Evolutionary conservation across 2,113 vertebrate genomes (phyloP).

Genomic region (Rhadina sibilatrix): DNA sequence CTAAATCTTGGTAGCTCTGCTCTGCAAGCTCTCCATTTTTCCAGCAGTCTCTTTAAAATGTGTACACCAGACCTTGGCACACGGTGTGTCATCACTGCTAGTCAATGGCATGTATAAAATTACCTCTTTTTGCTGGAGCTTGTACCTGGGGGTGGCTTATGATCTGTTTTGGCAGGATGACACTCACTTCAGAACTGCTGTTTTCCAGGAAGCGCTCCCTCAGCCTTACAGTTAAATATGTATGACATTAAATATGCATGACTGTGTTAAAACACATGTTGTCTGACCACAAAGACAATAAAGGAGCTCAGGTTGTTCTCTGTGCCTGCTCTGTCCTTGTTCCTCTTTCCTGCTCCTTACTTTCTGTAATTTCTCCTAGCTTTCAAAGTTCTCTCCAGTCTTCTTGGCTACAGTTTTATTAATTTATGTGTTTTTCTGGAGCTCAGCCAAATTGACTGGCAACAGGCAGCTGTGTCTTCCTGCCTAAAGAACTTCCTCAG

Average conservation of each 20-base stretch:
- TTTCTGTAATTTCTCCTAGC: neutral
- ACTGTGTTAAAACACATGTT: neutral
- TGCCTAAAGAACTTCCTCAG: neutral
- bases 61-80: neutral
- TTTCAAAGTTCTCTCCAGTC: neutral
- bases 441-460: neutral
- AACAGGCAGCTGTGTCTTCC: neutral
- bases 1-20: neutral
- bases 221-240: neutral
- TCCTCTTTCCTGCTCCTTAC: neutral
- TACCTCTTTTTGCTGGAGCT: neutral
- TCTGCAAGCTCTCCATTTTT: neutral
- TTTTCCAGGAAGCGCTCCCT: neutral
- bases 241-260: neutral
- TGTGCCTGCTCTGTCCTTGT: neutral
- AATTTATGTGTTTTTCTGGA: neutral
- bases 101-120: neutral
- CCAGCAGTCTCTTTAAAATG: neutral
- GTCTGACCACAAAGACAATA: neutral
- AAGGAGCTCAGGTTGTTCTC: neutral
- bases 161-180: neutral
- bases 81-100: neutral
- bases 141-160: neutral
- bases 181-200: neutral
- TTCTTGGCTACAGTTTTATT: neutral